Percentiles rank a stretch among this genome's conserved stretches.
Conservation (phyloP, 2,888 invertebrate species). For the Aethes cnicana region DNA sequence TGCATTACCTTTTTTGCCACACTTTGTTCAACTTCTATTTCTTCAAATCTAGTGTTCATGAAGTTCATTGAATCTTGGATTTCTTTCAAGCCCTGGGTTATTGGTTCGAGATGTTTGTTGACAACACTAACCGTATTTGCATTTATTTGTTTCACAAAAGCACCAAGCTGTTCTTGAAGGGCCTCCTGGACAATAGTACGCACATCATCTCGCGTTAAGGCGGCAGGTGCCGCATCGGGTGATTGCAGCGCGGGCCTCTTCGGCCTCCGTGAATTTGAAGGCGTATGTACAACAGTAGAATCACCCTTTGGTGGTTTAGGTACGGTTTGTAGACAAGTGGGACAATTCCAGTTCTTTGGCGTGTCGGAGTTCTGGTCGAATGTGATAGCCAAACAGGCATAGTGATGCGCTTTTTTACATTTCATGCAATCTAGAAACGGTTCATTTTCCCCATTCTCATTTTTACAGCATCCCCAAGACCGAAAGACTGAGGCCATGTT, state of each 20-base stretch:
- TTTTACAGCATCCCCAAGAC: not conserved
- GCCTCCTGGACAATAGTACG: not conserved
- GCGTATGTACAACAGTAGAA: not conserved
- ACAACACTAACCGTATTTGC: not conserved
- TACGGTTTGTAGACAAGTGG: not conserved
- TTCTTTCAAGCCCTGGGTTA: conserved; percentile 4
- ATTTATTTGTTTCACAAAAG: not conserved
- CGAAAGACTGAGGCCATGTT: not conserved
- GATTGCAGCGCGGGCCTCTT: not conserved
- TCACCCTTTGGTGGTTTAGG: not conserved
- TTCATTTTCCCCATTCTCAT: not conserved
- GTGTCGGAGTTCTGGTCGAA: not conserved
- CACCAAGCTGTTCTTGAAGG: not conserved
- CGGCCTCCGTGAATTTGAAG: not conserved
- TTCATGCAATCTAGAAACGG: not conserved
- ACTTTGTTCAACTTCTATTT: not conserved
- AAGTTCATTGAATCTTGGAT: conserved; percentile 12
- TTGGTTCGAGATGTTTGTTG: not conserved
- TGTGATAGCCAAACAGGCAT: not conserved
- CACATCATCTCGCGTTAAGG: not conserved
- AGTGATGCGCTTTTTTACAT: not conserved
- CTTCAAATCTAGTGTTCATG: conserved; percentile 11
- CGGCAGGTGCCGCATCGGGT: not conserved
- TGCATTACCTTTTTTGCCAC: not conserved
- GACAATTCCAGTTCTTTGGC: not conserved